Base-by-base conservation (phyloP, 2,113 vertebrate genomes). In the Phalacrocorax pelagicus region DNA sequence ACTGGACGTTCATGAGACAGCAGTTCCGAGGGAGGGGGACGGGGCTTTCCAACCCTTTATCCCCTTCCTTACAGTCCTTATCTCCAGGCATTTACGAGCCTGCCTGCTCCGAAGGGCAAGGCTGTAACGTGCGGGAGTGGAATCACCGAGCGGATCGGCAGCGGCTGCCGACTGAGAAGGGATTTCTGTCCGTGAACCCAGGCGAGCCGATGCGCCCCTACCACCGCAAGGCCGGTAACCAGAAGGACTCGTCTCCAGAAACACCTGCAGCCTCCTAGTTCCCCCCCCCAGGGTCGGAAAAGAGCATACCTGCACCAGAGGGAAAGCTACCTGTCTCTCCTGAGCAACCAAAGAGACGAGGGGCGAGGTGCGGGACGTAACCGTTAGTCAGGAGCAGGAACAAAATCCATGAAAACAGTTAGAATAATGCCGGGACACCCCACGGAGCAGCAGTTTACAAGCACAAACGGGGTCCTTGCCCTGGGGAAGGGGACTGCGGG, bases 291-390 rank as follows among this genome's bases (percentile, higher is more conserved):
- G 3, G 8, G 47, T 3, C 2, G 78, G 71, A 62, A 24, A 26
- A 46, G n/a, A 49, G 55, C 73, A 9, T 42, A 81, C 85, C 94
- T 49, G 82, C 90, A 81, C 49, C 88, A 9, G 30, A 11, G 89
- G 86, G 86, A 65, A 54, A 54, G 52, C 96, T 95, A 91, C 96
- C 92, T 91, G 94, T 86, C 92, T 82, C 57, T 95, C 96, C 96
- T 94, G 94, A 67, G 92, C 94, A 79, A 32, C 20, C 79, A 16
- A 21, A 78, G 81, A 7, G 86, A 36, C 51, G 13, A 5, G 83
- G 90, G 93, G 44, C 72, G 72, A 38, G 74, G 84, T 8, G 62
- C 44, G 44, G 88, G 83, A 61, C 18, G 38, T 6, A 26, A 30
- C 81, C 84, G 27, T 82, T 71, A 95, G 95, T 42, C 91, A 7